Evolutionary conservation across 2,797 vertebrate species (phyloP).

Genomic region (Girardinus metallicus): DNA sequence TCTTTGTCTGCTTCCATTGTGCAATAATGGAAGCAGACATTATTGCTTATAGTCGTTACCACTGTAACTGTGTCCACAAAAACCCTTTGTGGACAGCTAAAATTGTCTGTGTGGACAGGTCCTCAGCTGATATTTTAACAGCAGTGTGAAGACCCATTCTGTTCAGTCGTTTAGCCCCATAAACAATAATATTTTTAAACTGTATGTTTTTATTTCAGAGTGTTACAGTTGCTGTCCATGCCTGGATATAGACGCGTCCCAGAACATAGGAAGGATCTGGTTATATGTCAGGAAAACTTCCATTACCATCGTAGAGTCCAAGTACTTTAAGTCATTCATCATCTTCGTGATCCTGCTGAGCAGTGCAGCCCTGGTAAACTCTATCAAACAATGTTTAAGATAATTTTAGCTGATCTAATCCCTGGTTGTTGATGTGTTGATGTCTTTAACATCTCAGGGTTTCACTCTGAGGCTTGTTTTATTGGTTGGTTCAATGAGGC

Average conservation of each 20-base stretch:
- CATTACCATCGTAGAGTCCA: slow-evolving; percentile 91
- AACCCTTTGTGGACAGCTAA: not conserved
- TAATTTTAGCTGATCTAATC: not conserved
- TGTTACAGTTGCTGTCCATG: slow-evolving; percentile 87
- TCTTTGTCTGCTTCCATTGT: no score
- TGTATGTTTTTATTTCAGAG: slow-evolving; percentile 67
- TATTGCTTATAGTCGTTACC: no score
- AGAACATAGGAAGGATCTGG: slow-evolving; percentile 84
- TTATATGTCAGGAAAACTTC: slow-evolving; percentile 88
- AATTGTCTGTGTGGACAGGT: no score
- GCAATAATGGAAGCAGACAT: no score
- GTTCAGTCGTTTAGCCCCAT: not conserved
- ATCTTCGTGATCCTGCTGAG: slow-evolving; percentile 97
- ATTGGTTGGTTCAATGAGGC: slow-evolving; percentile 8
- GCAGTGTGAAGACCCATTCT: no score
- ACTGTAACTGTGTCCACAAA: not conserved
- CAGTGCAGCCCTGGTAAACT: slow-evolving; percentile 90
- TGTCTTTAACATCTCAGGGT: not conserved
- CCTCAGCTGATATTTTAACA: not conserved
- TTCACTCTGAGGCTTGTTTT: not conserved
- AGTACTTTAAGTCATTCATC: slow-evolving; percentile 96
- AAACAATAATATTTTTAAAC: not conserved
- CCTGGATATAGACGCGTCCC: slow-evolving; percentile 85
- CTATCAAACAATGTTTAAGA: not conserved
- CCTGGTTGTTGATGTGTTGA: not conserved